Evolutionary conservation across 2,888 invertebrate genomes (phyloP), one percentile per base, ranked within the genome.

Genomic region (Erpobdella octoculata): DNA sequence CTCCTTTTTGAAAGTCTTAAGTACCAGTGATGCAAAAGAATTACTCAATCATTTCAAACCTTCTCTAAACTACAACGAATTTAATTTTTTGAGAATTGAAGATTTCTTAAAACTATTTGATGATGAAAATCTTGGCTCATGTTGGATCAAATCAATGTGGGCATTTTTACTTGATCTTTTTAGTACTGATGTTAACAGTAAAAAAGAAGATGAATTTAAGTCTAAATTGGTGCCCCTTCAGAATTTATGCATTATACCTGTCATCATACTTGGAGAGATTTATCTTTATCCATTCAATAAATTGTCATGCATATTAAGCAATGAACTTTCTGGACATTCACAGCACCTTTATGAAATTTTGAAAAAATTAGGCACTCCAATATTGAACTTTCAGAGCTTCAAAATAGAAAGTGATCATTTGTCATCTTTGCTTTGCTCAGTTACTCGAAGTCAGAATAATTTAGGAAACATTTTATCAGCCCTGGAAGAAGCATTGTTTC

Each of bases 111-210:
- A n/a, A 15, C n/a, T n/a, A n/a, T n/a, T 53, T 28, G 15, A n/a
- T 4, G 9, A 53, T 21, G 28, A 15, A 25, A 25, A 21, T 25
- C 8, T 25, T 25, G 21, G 53, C 28, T 28, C 1, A 25, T 8
- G 28, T 8, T 62, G 62, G 62, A 6, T 62, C n/a, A 12, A 15
- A 6, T n/a, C 62, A 62, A 35, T 62, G 28, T 62, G 62, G 62
- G 33, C 28, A 8, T 62, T 31, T 62, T 33, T 62, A 8, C 0
- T 0, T 53, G 53, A 3, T 53, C 6, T 53, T 28, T 53, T 53
- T 53, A 53, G n/a, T n/a, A n/a, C n/a, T n/a, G n/a, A n/a, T n/a
- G n/a, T n/a, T n/a, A n/a, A n/a, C n/a, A n/a, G n/a, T n/a, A n/a
- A n/a, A n/a, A n/a, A n/a, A n/a, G n/a, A n/a, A n/a, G n/a, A 53